phyloP scores from a whole-genome alignment of 2,113 vertebrate genomes.

The Calcarius ornatus region DNA sequence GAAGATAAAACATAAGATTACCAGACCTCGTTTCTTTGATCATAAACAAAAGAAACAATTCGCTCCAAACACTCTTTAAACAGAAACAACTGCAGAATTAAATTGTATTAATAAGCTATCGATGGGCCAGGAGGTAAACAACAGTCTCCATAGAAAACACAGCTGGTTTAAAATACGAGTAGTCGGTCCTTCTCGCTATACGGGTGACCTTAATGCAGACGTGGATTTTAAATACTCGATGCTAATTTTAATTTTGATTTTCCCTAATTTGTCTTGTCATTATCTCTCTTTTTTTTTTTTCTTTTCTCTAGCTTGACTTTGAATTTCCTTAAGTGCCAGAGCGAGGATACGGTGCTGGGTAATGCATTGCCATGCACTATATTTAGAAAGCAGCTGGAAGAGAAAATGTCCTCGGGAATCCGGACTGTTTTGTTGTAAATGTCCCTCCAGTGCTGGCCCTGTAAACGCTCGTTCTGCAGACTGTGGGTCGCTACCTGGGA shows the following conservation, averaged over 20 bases:
- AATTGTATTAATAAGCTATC: conserved; percentile 74
- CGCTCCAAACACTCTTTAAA: conserved; percentile 76
- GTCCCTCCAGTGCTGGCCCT: neutral
- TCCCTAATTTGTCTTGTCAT: neutral
- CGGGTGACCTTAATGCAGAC: conserved; percentile 5
- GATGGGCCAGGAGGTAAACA: conserved; percentile 63
- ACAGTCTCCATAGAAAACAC: conserved; percentile 59
- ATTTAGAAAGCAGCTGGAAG: conserved; percentile 18
- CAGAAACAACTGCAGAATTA: conserved; percentile 76
- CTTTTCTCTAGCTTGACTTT: neutral
- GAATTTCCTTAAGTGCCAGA: neutral
- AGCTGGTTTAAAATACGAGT: conserved; percentile 23
- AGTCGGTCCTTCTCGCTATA: neutral
- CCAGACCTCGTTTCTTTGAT: conserved; percentile 78
- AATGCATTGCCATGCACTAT: neutral
- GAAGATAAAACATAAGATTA: conserved; percentile 87
- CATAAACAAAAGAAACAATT: conserved; percentile 83
- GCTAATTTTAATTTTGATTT: neutral
- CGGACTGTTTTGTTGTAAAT: neutral
- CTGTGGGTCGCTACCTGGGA: neutral
- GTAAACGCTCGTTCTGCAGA: neutral
- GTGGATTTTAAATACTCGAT: neutral
- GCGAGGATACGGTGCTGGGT: neutral
- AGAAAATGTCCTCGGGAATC: neutral
- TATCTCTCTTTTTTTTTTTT: neutral